phyloP scores from a whole-genome alignment of 2,113 vertebrate genomes.

The Clupea harengus region DNA sequence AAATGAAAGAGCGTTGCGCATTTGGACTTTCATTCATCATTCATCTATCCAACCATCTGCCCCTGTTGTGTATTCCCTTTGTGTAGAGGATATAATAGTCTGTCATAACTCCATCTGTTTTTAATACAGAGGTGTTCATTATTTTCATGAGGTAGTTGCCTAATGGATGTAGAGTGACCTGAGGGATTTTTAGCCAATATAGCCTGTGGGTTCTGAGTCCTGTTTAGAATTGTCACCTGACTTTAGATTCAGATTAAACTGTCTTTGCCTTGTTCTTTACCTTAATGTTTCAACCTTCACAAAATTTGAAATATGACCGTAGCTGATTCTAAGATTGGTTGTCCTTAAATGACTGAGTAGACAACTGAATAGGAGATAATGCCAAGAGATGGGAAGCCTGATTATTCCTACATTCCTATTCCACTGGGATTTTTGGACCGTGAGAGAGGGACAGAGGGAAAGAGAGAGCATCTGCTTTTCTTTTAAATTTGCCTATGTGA shows the following conservation, averaged over 20 bases:
- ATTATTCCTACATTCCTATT: conserved; percentile 9
- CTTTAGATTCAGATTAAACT: not conserved
- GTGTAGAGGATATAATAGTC: conserved; percentile 49
- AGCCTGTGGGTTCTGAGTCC: not conserved
- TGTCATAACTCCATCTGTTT: conserved; percentile 42
- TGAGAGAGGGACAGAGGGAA: not conserved
- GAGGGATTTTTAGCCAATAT: not conserved
- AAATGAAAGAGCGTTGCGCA: conserved; percentile 55
- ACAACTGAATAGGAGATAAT: not conserved
- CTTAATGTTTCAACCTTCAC: not conserved
- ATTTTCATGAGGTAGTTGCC: conserved; percentile 45
- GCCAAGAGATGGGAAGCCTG: not conserved
- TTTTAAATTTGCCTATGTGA: not conserved
- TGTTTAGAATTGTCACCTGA: not conserved
- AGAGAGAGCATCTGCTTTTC: not conserved
- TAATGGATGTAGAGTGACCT: not conserved
- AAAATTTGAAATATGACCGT: not conserved
- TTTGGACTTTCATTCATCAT: conserved; percentile 52
- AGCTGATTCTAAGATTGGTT: not conserved
- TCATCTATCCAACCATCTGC: conserved; percentile 17
- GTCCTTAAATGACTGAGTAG: not conserved
- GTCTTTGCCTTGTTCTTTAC: not conserved
- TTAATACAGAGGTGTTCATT: conserved; percentile 52
- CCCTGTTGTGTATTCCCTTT: conserved; percentile 39
- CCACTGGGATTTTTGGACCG: not conserved